Base-by-base conservation (phyloP, 2,888 invertebrate species). In the Drosophila rellima region DNA sequence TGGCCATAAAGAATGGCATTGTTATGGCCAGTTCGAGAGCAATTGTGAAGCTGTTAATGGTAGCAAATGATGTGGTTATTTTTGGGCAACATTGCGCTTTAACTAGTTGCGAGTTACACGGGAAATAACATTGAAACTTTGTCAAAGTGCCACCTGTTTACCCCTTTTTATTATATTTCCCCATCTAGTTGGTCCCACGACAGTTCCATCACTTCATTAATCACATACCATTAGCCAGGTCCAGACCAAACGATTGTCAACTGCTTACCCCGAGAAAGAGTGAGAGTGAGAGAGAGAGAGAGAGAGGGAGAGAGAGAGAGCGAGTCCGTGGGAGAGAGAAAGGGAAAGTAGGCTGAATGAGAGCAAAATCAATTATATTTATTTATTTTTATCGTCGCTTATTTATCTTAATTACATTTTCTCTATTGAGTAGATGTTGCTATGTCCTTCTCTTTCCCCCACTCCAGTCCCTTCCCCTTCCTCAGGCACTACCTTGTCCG, bases 381-480 rank as follows among this genome's bases (percentile, higher is more conserved):
- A 88, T 82, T 84, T 89, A 80, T 71, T 72, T 78, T 80, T 89
- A 86, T 86, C 86, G 76, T 68, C 65, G 78, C 88, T 75, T 88
- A 87, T 88, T 87, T 84, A 86, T 86, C 86, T 89, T 88, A 86
- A 86, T 86, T 86, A 86, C 88, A 80, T 89, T 88, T 73, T 70
- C 82, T 78, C 75, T 73, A 74, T 82, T 89, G 85, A 87, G 78
- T 82, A 75, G 55, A 66, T 59, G 69, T 72, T 60, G 60, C 65
- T 33, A 29, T 59, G 64, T 67, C 78, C 68, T 72, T 60, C 29
- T 45, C 52, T 60, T 15, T 23, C 44, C 56, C 23, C 37, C 10
- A 39, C n/a, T 11, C 13, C 54, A 39, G 47, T 20, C 42, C 23
- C 42, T 4, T n/a, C 7, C 15, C 11, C 42, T 3, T 18, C 4